Conservation (phyloP, 1,140 invertebrate genomes). For the Polyergus mexicanus region DNA sequence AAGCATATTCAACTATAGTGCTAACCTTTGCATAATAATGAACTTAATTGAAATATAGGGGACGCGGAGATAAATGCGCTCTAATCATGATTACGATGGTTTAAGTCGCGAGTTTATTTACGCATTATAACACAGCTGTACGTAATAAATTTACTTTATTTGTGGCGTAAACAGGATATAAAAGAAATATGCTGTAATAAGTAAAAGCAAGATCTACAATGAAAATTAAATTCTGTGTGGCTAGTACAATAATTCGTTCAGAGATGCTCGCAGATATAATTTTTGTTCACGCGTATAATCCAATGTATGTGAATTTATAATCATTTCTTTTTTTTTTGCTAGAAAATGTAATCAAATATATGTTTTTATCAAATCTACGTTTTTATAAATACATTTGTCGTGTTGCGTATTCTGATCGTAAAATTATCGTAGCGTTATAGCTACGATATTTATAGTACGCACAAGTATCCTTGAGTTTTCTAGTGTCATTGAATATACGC, state of each 20-base stretch:
- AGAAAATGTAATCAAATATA: neutral
- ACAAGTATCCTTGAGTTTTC: conserved; percentile 28
- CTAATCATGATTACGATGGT: conserved; percentile 47
- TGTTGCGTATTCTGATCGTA: neutral
- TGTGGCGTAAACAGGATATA: conserved; percentile 14
- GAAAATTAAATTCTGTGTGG: conserved; percentile 25
- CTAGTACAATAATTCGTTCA: conserved; percentile 1
- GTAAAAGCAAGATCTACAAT: neutral
- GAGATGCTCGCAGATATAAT: conserved; percentile 1
- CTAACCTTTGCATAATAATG: conserved; percentile 34
- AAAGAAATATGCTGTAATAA: neutral
- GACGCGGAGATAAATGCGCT: neutral
- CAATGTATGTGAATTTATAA: neutral
- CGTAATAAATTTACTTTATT: conserved; percentile 47
- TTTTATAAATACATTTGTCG: conserved; percentile 13
- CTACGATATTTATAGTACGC: conserved; percentile 35
- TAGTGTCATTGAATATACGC: conserved; percentile 37
- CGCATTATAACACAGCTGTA: conserved; percentile 3
- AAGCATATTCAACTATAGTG: neutral
- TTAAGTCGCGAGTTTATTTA: conserved; percentile 31
- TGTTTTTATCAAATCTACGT: neutral
- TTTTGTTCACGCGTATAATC: neutral
- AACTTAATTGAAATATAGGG: conserved; percentile 36
- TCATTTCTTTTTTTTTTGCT: conserved; percentile 30
- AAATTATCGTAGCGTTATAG: conserved; percentile 35